These are phyloP conservation scores for Embidobia sp. DNA, from an alignment of 2,888 invertebrate species.

Conservation along the genomic window DNA sequence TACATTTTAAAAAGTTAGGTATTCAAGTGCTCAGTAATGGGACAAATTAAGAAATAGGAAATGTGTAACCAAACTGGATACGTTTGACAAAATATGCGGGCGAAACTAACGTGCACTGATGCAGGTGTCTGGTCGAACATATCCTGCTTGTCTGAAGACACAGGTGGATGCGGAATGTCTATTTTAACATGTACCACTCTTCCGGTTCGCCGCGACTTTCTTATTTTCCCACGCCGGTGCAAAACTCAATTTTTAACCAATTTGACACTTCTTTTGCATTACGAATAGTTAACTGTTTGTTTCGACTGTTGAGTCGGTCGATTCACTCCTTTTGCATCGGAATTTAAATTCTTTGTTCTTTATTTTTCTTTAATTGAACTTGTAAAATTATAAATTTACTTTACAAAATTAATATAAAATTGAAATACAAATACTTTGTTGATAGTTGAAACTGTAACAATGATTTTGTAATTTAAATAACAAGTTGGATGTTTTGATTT, in stretches of 20 bases:
- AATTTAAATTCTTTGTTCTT: no score
- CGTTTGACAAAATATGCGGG: conserved; percentile 67
- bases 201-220: conserved; percentile 30
- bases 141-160: conserved; percentile 63
- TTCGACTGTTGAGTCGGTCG: no score
- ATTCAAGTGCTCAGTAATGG: no score
- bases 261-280: neutral
- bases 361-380: no score
- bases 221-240: conserved; percentile 37
- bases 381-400: no score
- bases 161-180: conserved; percentile 70
- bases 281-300: no score
- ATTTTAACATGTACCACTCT: conserved; percentile 38
- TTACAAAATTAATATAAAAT: neutral
- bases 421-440: no score
- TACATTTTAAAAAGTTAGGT: no score
- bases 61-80: conserved; percentile 19
- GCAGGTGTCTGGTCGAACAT: conserved; percentile 69
- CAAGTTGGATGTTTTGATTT: no score
- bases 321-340: no score
- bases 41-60: conserved; percentile 31
- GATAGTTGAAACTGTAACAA: no score
- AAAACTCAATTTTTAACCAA: neutral
- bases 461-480: no score
- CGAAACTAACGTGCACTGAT: conserved; percentile 65